Evolutionary conservation across 2,113 vertebrate species (phyloP).

Genomic region (Callocephalon fimbriatum): DNA sequence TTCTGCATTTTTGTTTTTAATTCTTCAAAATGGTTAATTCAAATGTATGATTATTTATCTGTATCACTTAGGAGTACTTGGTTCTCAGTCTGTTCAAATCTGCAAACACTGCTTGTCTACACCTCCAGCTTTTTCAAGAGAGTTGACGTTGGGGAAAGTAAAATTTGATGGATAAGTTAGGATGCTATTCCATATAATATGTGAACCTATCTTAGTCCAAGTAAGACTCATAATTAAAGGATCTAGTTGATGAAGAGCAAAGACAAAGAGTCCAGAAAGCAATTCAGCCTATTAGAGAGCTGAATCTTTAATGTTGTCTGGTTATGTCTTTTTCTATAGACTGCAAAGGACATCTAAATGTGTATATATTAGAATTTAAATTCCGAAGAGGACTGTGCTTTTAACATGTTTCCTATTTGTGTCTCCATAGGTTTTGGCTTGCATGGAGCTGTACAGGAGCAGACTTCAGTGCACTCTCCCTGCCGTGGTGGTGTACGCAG

Average conservation of each 20-base stretch:
- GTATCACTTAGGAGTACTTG: neutral
- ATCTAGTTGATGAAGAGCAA: neutral
- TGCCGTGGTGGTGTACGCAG: neutral
- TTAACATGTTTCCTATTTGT: neutral
- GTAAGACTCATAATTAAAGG: neutral
- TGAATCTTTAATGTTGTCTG: neutral
- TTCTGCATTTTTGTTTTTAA: neutral
- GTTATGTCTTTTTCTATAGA: neutral
- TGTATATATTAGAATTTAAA: neutral
- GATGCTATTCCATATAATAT: neutral
- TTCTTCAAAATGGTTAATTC: neutral
- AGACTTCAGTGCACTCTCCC: neutral
- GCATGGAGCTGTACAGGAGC: accelerated
- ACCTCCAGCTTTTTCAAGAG: neutral
- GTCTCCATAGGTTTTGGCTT: neutral
- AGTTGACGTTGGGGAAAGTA: neutral
- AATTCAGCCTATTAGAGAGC: neutral
- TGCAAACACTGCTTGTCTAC: neutral
- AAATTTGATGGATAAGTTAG: neutral
- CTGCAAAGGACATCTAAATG: neutral
- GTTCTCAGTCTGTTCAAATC: neutral
- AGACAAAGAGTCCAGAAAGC: neutral
- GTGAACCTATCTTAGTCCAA: neutral
- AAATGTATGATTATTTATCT: neutral
- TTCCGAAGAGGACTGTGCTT: neutral